A percentile compares a stretch with the other conserved stretches of the same genome.
Conservation (phyloP, 2,797 vertebrate species). For the Ctenopoma multispine region DNA sequence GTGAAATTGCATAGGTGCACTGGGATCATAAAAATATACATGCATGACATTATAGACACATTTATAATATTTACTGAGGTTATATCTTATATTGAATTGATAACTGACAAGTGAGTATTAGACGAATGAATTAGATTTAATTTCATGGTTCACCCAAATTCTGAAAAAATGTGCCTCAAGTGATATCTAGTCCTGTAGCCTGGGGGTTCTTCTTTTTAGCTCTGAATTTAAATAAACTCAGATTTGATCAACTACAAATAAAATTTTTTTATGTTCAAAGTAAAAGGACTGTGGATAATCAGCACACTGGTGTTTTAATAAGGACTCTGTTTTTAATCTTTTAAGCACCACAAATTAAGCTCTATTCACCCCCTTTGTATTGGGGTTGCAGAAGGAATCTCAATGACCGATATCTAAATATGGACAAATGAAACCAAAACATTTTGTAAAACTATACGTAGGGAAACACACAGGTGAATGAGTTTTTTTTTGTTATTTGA, state of each 20-base stretch:
- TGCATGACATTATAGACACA: neutral
- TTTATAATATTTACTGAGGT: neutral
- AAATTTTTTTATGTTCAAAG: no score
- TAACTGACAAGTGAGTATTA: neutral
- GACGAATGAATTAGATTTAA: neutral
- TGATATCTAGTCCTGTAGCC: neutral
- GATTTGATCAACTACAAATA: no score
- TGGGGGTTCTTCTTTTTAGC: no score
- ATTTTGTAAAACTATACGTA: neutral
- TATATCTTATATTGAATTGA: neutral
- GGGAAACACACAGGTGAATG: neutral
- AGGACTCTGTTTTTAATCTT: constrained; percentile 19
- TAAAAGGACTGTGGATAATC: constrained; percentile 1
- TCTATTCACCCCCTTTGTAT: neutral
- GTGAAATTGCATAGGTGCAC: neutral
- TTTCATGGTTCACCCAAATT: neutral
- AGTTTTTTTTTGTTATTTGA: neutral
- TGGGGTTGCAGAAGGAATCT: neutral
- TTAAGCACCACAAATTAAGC: neutral
- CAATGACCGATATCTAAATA: neutral
- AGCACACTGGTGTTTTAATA: neutral
- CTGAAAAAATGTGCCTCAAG: neutral
- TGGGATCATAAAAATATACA: neutral
- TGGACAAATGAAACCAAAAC: neutral
- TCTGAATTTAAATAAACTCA: no score